Base-by-base conservation (phyloP, 2,797 vertebrate species). In the Urosaurus nigricauda region DNA sequence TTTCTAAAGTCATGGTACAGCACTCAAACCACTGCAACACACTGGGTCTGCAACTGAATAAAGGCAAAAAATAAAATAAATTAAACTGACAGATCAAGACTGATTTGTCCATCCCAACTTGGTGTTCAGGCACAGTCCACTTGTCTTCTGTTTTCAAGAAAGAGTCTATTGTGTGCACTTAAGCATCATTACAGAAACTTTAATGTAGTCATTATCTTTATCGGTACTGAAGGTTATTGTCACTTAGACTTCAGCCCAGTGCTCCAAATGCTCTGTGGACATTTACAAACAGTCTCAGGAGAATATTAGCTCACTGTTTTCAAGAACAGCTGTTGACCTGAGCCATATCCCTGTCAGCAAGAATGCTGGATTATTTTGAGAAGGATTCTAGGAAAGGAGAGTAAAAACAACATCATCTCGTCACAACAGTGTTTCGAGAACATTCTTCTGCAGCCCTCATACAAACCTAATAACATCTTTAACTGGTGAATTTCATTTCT, bases 161-260 rank as follows among this genome's bases (percentile, higher is more conserved):
- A 63, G 21, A 51, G 37, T 68, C 85, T 86, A 43, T 65, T 78
- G 74, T 47, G 51, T 53, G 70, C 86, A 87, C 51, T 81, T 87
- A 81, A 73, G 51, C 35, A 58, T 73, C 78, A 81, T 60, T 73
- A 71, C 58, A 70, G 77, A 43, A 87, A 81, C 32, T 73, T 80
- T 81, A 81, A 87, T 58, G 78, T 73, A 81, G 53, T 53, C 86
- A 87, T 87, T 73, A 87, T 87, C 51, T 81, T 79, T 70, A 81
- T 87, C 37, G 53, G 78, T 73, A 81, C 68, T 73, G 51, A 87
- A 81, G 65, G 79, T 58, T 87, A 87, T 40, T 56, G 47, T 70
- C 77, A 80, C n/a, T 87, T 56, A 35, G 79, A 78, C 63, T 80
- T 51, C 77, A 87, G 65, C 29, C 19, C 12, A 78, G 56, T 32